Evolutionary conservation across 2,888 invertebrate genomes (phyloP).

Genomic region (Coronaproctus castanopsis): DNA sequence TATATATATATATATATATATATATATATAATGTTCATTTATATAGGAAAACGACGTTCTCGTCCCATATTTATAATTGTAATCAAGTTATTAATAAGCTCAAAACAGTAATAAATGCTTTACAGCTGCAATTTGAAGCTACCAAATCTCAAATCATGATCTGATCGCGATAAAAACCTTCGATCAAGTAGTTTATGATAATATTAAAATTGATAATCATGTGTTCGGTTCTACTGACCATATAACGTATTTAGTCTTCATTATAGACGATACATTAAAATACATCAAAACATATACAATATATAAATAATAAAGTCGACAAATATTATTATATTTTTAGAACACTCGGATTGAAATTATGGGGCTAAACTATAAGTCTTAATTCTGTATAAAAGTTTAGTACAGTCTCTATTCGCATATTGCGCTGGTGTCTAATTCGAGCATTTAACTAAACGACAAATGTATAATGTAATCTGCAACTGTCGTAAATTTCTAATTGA

Average conservation of each 20-base stretch:
- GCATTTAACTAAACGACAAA: background rate
- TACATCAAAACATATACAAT: too few species aligned
- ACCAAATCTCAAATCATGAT: background rate
- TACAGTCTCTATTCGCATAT: background rate
- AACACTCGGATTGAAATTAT: too few species aligned
- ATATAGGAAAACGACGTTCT: background rate
- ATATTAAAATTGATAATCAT: background rate
- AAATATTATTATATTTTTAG: too few species aligned
- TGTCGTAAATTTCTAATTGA: background rate
- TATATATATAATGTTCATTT: background rate
- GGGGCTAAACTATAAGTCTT: too few species aligned
- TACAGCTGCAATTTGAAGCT: background rate
- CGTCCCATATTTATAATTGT: background rate
- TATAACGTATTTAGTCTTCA: background rate
- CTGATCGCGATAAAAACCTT: background rate
- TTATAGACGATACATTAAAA: background rate
- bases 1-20: too few species aligned
- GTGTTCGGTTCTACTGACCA: background rate
- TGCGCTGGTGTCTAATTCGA: background rate
- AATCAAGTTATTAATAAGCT: background rate
- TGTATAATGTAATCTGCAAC: background rate
- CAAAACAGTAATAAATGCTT: background rate
- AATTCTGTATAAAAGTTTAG: background rate
- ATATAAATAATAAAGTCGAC: too few species aligned
- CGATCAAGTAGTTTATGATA: background rate